These are phyloP conservation scores for Sesia apiformis DNA, from an alignment of 2,888 invertebrate genomes.

Conservation along the genomic window DNA sequence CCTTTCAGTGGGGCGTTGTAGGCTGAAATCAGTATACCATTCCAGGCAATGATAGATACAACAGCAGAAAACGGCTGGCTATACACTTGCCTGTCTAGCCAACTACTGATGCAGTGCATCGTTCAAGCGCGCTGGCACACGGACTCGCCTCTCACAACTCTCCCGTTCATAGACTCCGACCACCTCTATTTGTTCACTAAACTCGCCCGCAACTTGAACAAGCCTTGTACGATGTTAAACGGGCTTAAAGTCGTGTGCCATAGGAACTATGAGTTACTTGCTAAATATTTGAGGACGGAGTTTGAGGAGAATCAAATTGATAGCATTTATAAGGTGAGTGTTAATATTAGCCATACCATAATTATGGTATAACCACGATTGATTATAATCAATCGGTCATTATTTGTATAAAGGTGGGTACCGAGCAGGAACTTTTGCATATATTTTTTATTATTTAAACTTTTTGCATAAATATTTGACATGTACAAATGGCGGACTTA, in stretches of 20 bases:
- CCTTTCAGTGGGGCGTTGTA: no score
- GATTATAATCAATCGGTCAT: no score
- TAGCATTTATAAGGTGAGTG: constrained; percentile 76
- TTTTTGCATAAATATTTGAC: no score
- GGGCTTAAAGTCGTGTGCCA: constrained; percentile 70
- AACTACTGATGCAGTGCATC: constrained; percentile 89
- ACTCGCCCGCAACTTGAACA: constrained; percentile 49
- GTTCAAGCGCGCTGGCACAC: constrained; percentile 93
- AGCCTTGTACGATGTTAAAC: constrained; percentile 67
- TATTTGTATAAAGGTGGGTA: no score
- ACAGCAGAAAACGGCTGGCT: constrained; percentile 94
- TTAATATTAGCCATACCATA: no score
- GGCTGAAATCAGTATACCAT: background rate
- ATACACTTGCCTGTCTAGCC: constrained; percentile 83
- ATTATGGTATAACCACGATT: no score
- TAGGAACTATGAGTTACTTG: constrained; percentile 76
- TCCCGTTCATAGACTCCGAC: constrained; percentile 83
- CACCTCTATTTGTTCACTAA: constrained; percentile 76
- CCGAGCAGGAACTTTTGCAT: no score
- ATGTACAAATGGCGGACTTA: no score
- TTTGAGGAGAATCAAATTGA: constrained; percentile 81
- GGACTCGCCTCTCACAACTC: constrained; percentile 81
- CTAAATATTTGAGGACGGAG: constrained; percentile 75
- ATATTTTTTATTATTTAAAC: no score
- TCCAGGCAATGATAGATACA: constrained; percentile 96